These are phyloP conservation scores for Meloidogyne hapla DNA, from an alignment of 1,140 invertebrate genomes.

Conservation along the genomic window DNA sequence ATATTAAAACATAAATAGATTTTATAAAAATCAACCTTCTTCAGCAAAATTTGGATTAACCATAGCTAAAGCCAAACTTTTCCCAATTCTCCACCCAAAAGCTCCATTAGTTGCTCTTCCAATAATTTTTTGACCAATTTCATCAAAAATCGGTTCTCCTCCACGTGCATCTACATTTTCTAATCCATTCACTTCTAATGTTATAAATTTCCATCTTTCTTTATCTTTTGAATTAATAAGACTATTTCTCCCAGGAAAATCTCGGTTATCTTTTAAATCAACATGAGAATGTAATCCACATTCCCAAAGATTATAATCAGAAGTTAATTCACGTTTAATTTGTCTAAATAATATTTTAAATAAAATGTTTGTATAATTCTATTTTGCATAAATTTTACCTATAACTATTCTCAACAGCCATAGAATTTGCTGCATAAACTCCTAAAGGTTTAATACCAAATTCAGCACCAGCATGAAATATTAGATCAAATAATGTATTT, in stretches of 20 bases:
- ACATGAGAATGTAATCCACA: constrained; percentile 1
- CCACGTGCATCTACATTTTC: background rate
- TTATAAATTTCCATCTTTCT: background rate
- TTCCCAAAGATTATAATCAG: background rate
- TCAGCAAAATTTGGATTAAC: background rate
- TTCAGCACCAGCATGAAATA: background rate
- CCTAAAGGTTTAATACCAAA: background rate
- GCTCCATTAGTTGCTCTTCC: background rate
- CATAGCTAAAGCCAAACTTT: background rate
- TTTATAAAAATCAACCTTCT: background rate
- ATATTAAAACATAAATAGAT: background rate
- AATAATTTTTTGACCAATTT: background rate
- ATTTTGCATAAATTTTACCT: background rate
- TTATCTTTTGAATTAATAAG: background rate
- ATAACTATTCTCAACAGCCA: background rate
- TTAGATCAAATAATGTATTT: constrained; percentile 1
- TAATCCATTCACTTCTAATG: background rate
- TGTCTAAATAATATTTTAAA: too few species aligned
- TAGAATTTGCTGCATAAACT: constrained; percentile 1
- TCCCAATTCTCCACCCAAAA: background rate
- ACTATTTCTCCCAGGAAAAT: background rate
- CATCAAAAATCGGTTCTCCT: constrained; percentile 1
- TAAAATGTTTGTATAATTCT: too few species aligned
- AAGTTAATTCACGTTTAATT: background rate
- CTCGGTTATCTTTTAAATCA: background rate